phyloP scores from a whole-genome alignment of 2,113 vertebrate genomes.

The Mesocricetus auratus region DNA sequence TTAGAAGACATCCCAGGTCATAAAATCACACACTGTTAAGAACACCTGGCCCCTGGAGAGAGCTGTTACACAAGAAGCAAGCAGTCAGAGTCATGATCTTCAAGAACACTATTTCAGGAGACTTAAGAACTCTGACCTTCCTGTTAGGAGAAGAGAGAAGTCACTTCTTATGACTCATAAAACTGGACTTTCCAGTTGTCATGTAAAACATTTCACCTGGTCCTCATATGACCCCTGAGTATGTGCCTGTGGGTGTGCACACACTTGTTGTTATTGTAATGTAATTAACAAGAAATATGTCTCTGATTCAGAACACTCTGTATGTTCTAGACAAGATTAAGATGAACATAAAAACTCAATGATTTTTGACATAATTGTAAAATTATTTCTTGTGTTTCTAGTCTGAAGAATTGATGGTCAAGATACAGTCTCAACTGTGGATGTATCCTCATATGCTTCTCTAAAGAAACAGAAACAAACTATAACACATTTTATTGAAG shows the following conservation, averaged over 20 bases:
- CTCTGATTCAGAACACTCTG: neutral
- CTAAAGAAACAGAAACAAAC: neutral
- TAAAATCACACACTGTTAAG: neutral
- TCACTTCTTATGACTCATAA: neutral
- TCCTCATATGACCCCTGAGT: neutral
- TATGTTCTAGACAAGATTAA: neutral
- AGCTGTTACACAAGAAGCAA: neutral
- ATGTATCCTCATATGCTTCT: neutral
- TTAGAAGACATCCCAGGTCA: no score
- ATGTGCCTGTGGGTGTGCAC: no score
- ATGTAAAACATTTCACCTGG: neutral
- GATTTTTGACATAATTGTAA: constrained; percentile 44
- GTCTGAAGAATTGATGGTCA: neutral
- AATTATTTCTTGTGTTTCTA: constrained; percentile 11
- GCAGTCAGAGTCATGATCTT: neutral
- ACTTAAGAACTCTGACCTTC: neutral
- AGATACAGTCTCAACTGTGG: neutral
- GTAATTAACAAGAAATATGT: neutral
- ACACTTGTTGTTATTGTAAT: neutral
- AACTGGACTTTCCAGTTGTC: neutral
- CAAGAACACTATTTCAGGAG: neutral
- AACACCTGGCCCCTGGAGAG: neutral
- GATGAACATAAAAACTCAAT: neutral
- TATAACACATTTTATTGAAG: neutral
- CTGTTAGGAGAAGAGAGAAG: neutral